Conservation (phyloP, 2,888 invertebrate genomes). For the Luffia ferchaultella region DNA sequence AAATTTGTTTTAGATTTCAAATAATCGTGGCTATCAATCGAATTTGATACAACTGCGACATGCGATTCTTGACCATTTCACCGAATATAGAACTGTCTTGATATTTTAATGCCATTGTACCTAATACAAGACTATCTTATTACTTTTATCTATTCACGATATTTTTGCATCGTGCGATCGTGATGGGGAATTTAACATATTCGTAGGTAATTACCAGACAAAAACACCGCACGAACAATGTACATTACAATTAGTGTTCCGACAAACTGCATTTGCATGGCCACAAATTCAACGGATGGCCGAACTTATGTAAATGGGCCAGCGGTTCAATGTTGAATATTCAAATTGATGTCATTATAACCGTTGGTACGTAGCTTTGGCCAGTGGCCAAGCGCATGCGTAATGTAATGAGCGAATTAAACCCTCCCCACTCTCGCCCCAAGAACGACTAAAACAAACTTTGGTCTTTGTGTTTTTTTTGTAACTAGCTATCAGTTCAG, state of each 20-base stretch:
- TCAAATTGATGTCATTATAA: constrained; percentile 68
- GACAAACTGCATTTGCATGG: constrained; percentile 50
- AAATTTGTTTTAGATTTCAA: too few relatives aligned
- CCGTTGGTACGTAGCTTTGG: constrained; percentile 58
- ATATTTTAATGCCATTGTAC: too few relatives aligned
- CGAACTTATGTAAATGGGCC: constrained; percentile 63
- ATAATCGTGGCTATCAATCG: too few relatives aligned
- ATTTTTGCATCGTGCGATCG: too few relatives aligned
- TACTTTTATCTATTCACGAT: too few relatives aligned
- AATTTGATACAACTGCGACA: too few relatives aligned
- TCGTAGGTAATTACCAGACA: not conserved
- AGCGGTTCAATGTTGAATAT: constrained; percentile 64
- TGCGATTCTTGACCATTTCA: too few relatives aligned
- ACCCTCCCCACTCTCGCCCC: constrained; percentile 18
- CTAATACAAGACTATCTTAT: too few relatives aligned
- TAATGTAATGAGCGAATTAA: constrained; percentile 61
- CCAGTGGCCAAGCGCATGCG: constrained; percentile 51
- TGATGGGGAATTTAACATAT: not conserved
- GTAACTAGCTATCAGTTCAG: too few relatives aligned
- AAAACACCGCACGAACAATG: constrained; percentile 7
- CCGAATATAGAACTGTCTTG: too few relatives aligned
- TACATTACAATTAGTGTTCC: constrained; percentile 27
- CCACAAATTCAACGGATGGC: constrained; percentile 53
- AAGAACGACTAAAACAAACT: too few relatives aligned
- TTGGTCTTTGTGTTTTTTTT: too few relatives aligned